Evolutionary conservation across 2,888 invertebrate genomes (phyloP), one percentile per base, ranked within the genome.

Genomic region (Scaptomyza polygonia): DNA sequence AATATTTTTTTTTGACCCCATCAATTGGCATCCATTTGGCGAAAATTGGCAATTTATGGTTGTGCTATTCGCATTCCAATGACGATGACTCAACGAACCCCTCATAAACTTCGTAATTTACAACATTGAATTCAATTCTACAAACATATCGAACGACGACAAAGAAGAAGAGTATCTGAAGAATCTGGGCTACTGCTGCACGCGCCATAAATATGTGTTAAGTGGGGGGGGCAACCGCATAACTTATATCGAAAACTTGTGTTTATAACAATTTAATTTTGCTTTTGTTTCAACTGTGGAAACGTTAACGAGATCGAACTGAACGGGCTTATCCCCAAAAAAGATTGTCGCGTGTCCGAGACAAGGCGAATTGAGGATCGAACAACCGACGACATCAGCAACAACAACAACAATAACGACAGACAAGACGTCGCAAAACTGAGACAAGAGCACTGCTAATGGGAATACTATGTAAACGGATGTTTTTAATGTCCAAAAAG

Each of bases 391-490:
- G n/a, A n/a, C n/a, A n/a, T n/a, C n/a, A n/a, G n/a, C n/a, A n/a
- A n/a, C n/a, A 62, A 49, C 73, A 40, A 43, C 30, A 56, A 64
- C 63, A 36, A 49, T 45, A 51, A 55, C 51, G 16, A 61, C 65
- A 72, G 81, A 73, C 69, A 69, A 66, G 75, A 67, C 80, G 67
- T 81, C 79, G 84, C 72, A 72, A 80, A 67, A 47, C 57, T 73
- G 49, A 66, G 73, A 77, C 79, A 86, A 86, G 82, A 77, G 88
- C 78, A 79, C 77, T 80, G 89, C 89, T 88, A 88, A 88, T 88
- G 88, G 88, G 88, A 89, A 89, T 89, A 87, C 68, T 89, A 79
- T 88, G 88, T 88, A 88, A 88, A 89, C 88, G 89, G 88, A 88
- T 88, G 89, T 89, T 89, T 89, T 88, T 88, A 88, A 88, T 86